These are phyloP conservation scores for Siphamia tubifer DNA, from an alignment of 2,113 vertebrate genomes.

Conservation along the genomic window DNA sequence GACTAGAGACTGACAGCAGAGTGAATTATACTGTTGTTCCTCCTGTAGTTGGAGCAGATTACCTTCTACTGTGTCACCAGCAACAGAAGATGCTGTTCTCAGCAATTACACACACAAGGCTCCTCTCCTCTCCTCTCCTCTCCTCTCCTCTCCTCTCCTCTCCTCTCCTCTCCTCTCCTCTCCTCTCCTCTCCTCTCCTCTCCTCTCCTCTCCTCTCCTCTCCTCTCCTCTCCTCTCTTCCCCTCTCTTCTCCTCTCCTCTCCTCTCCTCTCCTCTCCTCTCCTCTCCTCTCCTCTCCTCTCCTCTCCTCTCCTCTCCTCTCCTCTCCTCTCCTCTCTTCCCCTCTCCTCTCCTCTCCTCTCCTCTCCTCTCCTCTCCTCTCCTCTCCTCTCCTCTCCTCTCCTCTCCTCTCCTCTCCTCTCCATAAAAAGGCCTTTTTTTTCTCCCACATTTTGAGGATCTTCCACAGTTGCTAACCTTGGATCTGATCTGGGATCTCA, in stretches of 20 bases:
- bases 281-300: background rate
- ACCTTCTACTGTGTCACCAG: slow-evolving; percentile 36
- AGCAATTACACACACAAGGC: slow-evolving; percentile 31
- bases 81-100: slow-evolving; percentile 39
- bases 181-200: background rate
- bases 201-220: background rate
- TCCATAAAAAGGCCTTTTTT: slow-evolving; percentile 46
- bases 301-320: background rate
- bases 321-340: background rate
- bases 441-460: slow-evolving; percentile 39
- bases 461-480: slow-evolving; percentile 29
- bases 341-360: no score
- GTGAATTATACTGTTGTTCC: background rate
- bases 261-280: background rate
- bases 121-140: background rate
- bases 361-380: background rate
- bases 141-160: background rate
- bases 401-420: background rate
- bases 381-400: background rate
- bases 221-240: no score
- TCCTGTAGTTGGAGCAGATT: slow-evolving; percentile 30
- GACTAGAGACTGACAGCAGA: background rate
- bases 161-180: background rate
- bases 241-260: background rate
- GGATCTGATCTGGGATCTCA: slow-evolving; percentile 37